A percentile compares a stretch with the other conserved stretches of the same genome.
Conservation (phyloP, 1,140 invertebrate genomes). For the Rhopalosiphum maidis region DNA sequence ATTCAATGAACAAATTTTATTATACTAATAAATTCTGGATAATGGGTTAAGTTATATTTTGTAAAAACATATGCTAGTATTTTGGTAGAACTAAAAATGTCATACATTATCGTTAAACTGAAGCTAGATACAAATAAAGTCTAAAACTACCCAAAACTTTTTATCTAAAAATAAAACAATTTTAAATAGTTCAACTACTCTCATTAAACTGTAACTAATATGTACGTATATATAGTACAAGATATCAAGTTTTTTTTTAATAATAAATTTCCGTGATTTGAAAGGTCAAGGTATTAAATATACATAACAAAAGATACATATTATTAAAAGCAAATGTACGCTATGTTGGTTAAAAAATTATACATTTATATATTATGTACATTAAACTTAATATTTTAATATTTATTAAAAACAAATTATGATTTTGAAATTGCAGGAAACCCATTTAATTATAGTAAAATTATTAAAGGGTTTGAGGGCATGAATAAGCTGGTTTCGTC, state of each 20-base stretch:
- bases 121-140: not conserved
- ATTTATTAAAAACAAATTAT: not conserved
- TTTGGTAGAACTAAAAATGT: not conserved
- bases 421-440: not conserved
- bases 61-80: not conserved
- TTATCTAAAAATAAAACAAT: not conserved
- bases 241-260: too few species aligned
- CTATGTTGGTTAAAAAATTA: too few species aligned
- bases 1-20: not conserved
- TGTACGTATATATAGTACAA: not conserved
- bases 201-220: not conserved
- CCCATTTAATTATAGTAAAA: not conserved
- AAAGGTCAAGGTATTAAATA: too few species aligned
- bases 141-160: constrained; percentile 22
- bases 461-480: not conserved
- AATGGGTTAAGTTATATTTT: not conserved
- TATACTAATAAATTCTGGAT: not conserved
- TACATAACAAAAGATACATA: too few species aligned
- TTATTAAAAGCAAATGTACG: too few species aligned
- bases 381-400: too few species aligned
- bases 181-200: not conserved
- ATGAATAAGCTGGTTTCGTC: not conserved
- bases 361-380: too few species aligned
- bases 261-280: too few species aligned
- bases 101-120: not conserved